These are phyloP conservation scores for Catagonus wagneri DNA, from an alignment of 2,113 vertebrate genomes.

Conservation along the genomic window DNA sequence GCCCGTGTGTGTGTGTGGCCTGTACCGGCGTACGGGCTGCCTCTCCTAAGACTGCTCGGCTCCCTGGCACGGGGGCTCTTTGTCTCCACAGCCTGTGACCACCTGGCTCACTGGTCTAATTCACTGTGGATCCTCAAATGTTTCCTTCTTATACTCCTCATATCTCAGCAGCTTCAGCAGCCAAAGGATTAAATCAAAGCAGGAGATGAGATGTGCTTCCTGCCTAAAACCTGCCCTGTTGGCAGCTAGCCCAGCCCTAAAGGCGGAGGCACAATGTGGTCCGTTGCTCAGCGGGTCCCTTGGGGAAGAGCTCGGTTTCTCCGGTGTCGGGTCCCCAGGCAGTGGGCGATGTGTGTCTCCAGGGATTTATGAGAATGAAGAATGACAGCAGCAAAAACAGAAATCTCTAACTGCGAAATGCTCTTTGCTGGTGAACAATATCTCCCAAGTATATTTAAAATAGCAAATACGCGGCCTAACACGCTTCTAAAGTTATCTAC, in stretches of 20 bases:
- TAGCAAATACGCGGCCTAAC: background rate
- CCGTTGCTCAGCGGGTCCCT: background rate
- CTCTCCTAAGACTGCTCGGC: too few relatives aligned
- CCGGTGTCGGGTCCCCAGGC: background rate
- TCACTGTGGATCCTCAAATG: background rate
- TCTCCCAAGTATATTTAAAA: background rate
- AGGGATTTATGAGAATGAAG: background rate
- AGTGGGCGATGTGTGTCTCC: background rate
- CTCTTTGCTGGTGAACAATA: background rate
- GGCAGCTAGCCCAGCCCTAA: background rate
- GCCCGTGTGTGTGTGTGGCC: background rate
- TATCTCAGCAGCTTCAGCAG: background rate
- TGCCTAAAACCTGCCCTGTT: background rate
- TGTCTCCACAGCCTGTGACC: background rate
- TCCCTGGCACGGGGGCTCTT: background rate
- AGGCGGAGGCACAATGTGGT: background rate
- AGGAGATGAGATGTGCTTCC: background rate
- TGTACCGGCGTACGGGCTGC: background rate
- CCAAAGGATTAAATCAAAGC: slow-evolving; percentile 18
- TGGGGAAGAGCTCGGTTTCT: background rate
- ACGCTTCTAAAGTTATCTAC: background rate
- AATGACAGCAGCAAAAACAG: background rate
- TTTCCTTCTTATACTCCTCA: slow-evolving; percentile 30
- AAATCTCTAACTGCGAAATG: background rate
- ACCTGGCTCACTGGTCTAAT: background rate